Base-by-base conservation (phyloP, 2,888 invertebrate species). In the Parochlus steinenii region DNA sequence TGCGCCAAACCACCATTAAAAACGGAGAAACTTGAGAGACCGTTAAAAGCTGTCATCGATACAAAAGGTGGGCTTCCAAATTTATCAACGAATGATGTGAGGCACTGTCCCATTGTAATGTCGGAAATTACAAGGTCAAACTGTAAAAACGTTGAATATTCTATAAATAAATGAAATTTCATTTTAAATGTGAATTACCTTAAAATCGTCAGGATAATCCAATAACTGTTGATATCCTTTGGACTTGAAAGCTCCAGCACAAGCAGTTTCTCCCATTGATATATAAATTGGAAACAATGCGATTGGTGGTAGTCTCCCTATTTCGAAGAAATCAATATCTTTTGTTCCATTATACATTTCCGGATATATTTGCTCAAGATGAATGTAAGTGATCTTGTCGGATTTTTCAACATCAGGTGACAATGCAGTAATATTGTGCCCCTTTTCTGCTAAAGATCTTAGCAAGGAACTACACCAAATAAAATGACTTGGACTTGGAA, bases 101-200 rank as follows among this genome's bases (percentile, higher is more conserved):
- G 31, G 35, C 51, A 51, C 3, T 40, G 37, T 3, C 46, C 45
- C 3, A 42, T 24, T 3, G 47, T 47, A 14, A 48, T 35, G 29
- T 53, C 53, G 11, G 45, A 40, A 3, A 54, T 36, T 10, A 53
- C 46, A 4, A 49, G 23, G 40, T 53, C 53, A 35, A 52, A 50
- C 22, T n/a, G n/a, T n/a, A n/a, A n/a, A n/a, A n/a, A n/a, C n/a
- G n/a, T n/a, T n/a, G n/a, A n/a, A n/a, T n/a, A n/a, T n/a, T n/a
- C n/a, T n/a, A n/a, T n/a, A n/a, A n/a, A n/a, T 7, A 22, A 22
- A 7, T 22, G 7, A 22, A 10, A 22, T 8, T 22, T 22, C 22
- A 10, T 7, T 7, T 7, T 8, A 7, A 22, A 22, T 8, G 10
- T 22, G 6, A 7, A 7, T 8, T 7, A 22, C 42, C 32, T 48